Conservation (phyloP, 2,113 vertebrate species). For the Pholis gunnellus region DNA sequence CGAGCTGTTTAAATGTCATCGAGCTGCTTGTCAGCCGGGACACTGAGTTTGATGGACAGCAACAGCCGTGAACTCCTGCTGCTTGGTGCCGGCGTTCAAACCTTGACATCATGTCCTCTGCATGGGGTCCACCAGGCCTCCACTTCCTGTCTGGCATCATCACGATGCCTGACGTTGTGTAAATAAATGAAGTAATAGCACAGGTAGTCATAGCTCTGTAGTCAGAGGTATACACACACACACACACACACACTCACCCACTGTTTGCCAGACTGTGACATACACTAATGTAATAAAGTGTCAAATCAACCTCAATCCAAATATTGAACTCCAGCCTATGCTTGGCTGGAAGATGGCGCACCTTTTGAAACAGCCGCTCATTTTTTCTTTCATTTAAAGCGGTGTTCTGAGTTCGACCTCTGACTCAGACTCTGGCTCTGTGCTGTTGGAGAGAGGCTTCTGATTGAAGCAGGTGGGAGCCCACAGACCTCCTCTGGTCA, state of each 20-base stretch:
- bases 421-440: slow-evolving; percentile 30
- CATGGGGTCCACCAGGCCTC: slow-evolving; percentile 46
- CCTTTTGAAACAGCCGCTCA: slow-evolving; percentile 44
- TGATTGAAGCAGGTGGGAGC: slow-evolving; percentile 50
- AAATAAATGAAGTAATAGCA: slow-evolving; percentile 72
- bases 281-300: slow-evolving; percentile 63
- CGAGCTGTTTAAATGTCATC: slow-evolving; percentile 52
- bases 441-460: slow-evolving; percentile 40
- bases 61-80: slow-evolving; percentile 58
- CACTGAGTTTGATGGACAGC: slow-evolving; percentile 65
- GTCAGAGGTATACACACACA: slow-evolving; percentile 10
- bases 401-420: slow-evolving; percentile 56
- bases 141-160: slow-evolving; percentile 72
- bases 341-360: slow-evolving; percentile 36
- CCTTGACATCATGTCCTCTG: slow-evolving; percentile 73
- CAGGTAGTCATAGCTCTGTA: slow-evolving; percentile 41
- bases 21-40: slow-evolving; percentile 46
- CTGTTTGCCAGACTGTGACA: slow-evolving; percentile 54
- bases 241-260: slow-evolving; percentile 6
- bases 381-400: slow-evolving; percentile 48
- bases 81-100: slow-evolving; percentile 37
- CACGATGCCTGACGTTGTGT: slow-evolving; percentile 49
- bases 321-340: slow-evolving; percentile 39
- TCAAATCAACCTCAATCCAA: slow-evolving; percentile 57
- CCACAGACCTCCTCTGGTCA: slow-evolving; percentile 25